phyloP scores from a whole-genome alignment of 2,113 vertebrate species.

The Syngnathus floridae region DNA sequence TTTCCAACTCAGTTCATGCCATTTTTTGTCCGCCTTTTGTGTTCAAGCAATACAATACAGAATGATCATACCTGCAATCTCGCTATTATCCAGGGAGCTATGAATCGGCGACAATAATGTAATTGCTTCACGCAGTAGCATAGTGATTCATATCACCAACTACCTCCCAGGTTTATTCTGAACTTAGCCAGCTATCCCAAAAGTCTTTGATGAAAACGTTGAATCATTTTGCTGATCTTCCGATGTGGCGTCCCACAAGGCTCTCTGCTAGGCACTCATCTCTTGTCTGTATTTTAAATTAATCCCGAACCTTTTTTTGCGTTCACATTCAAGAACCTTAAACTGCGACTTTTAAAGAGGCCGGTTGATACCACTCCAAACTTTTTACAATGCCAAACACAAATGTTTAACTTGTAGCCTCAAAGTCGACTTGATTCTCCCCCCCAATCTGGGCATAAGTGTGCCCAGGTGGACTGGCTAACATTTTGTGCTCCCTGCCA shows the following conservation, averaged over 20 bases:
- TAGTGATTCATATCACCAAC: too few relatives aligned
- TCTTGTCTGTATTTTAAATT: background rate
- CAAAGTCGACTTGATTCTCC: background rate
- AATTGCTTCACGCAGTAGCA: background rate
- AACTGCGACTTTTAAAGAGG: too few relatives aligned
- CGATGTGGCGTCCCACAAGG: background rate
- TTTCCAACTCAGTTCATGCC: background rate
- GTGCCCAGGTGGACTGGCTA: slow-evolving; percentile 8
- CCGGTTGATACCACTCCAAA: too few relatives aligned
- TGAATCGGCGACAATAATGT: background rate
- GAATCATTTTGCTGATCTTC: background rate
- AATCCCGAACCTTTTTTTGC: background rate
- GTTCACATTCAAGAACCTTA: too few relatives aligned
- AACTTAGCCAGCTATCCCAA: too few relatives aligned
- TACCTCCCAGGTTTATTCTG: too few relatives aligned
- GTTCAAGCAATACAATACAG: background rate
- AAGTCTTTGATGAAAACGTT: too few relatives aligned
- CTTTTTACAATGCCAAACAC: background rate
- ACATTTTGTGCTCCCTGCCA: slow-evolving; percentile 19
- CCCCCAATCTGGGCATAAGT: background rate
- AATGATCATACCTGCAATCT: background rate
- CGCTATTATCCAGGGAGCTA: background rate
- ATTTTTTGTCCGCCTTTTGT: background rate
- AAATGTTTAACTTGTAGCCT: background rate
- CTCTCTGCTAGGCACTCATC: background rate